Evolutionary conservation across 2,113 vertebrate species (phyloP).

Genomic region (Campylorhamphus procurvoides): DNA sequence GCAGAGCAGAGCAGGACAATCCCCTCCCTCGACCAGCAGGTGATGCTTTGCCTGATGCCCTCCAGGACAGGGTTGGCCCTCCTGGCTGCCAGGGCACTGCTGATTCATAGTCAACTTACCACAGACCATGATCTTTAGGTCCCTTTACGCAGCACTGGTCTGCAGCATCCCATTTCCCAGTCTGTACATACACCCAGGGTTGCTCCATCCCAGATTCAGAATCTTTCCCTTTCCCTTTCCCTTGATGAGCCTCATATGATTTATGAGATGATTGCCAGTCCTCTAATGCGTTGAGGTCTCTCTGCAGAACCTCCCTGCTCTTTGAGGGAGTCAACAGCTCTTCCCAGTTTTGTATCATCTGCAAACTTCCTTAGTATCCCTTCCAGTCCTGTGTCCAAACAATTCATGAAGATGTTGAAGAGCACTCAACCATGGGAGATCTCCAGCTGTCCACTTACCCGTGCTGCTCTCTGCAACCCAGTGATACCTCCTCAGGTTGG

Average conservation of each 20-base stretch:
- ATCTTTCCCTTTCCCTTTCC: too few relatives aligned
- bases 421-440: accelerated
- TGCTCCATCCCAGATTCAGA: background rate
- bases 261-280: background rate
- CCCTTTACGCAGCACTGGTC: background rate
- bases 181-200: background rate
- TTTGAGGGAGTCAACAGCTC: background rate
- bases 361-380: background rate
- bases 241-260: background rate
- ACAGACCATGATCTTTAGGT: background rate
- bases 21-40: too few relatives aligned
- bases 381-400: background rate
- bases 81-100: too few relatives aligned
- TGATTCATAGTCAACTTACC: too few relatives aligned
- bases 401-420: background rate
- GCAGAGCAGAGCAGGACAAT: too few relatives aligned
- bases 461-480: background rate
- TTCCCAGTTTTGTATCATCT: background rate
- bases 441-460: background rate
- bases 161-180: background rate
- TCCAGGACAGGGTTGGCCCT: too few relatives aligned
- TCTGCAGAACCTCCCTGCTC: background rate
- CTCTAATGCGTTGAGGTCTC: background rate
- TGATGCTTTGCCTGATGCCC: too few relatives aligned
- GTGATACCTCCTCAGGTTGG: accelerated